Percentiles rank a stretch among this genome's conserved stretches.
These are phyloP conservation scores for Neopipo cinnamomea DNA, from an alignment of 2,113 vertebrate genomes.

Conservation along the genomic window DNA sequence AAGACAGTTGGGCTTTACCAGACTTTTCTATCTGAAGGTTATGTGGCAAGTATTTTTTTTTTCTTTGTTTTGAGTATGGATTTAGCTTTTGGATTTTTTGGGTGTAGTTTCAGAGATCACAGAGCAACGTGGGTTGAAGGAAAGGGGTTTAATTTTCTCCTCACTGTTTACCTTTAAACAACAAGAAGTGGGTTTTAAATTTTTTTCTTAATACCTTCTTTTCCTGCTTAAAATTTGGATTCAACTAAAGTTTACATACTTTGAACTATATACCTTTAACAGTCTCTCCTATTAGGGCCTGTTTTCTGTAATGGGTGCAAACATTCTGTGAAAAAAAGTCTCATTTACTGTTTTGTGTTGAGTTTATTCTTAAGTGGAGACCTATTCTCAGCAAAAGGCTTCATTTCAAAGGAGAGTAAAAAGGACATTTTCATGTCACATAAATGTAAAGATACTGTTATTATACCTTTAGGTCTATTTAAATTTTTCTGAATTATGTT, in stretches of 20 bases:
- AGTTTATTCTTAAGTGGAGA: background rate
- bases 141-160: background rate
- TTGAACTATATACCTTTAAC: background rate
- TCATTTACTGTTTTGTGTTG: background rate
- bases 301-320: background rate
- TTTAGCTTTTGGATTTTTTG: background rate
- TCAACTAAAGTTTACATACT: background rate
- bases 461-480: background rate
- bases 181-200: background rate
- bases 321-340: background rate
- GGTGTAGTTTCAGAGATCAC: background rate
- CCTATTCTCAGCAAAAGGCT: background rate
- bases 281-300: background rate
- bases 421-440: background rate
- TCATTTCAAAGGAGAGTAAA: background rate
- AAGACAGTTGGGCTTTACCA: background rate
- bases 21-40: background rate
- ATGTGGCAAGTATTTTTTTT: background rate
- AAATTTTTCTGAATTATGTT: background rate
- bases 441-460: background rate
- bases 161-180: background rate
- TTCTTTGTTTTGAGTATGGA: background rate
- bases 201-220: background rate
- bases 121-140: accelerated
- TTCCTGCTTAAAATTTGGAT: background rate